Percentiles rank a stretch among this genome's conserved stretches.
These are phyloP conservation scores for Stenopsyche tienmushanensis DNA, from an alignment of 1,140 invertebrate genomes.

Conservation along the genomic window DNA sequence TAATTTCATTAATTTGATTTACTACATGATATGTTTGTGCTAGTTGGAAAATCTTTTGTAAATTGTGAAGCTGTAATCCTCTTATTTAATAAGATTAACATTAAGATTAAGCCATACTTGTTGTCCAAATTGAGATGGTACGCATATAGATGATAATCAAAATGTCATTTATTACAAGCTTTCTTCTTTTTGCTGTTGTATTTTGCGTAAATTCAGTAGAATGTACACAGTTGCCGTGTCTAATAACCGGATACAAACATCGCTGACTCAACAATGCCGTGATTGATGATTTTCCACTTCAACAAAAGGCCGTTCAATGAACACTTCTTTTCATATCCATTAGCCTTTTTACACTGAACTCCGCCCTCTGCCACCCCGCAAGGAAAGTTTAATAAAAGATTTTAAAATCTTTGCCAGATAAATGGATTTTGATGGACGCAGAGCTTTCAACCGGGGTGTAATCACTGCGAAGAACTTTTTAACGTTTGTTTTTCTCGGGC, in stretches of 20 bases:
- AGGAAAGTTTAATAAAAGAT: slow-evolving; percentile 35
- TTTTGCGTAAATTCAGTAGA: neutral
- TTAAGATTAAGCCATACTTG: too few relatives aligned
- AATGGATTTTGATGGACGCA: slow-evolving; percentile 31
- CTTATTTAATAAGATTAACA: too few relatives aligned
- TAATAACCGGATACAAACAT: slow-evolving; percentile 34
- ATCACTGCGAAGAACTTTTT: neutral
- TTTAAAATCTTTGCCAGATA: slow-evolving; percentile 18
- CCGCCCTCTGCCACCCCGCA: neutral
- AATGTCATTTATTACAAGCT: too few relatives aligned
- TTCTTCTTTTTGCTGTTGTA: too few relatives aligned
- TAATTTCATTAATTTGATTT: too few relatives aligned
- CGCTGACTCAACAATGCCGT: slow-evolving; percentile 20
- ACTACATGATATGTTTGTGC: too few relatives aligned
- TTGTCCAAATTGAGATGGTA: too few relatives aligned
- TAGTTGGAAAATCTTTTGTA: too few relatives aligned
- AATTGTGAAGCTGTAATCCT: too few relatives aligned
- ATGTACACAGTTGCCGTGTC: neutral
- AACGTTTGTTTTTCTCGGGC: neutral
- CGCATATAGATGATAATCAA: too few relatives aligned
- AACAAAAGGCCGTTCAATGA: slow-evolving; percentile 34
- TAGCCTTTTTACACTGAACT: slow-evolving; percentile 15
- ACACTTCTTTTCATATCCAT: slow-evolving; percentile 37
- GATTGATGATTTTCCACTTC: slow-evolving; percentile 39
- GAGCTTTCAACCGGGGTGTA: neutral